phyloP scores from a whole-genome alignment of 2,888 invertebrate species.

The Drosophila affinis region DNA sequence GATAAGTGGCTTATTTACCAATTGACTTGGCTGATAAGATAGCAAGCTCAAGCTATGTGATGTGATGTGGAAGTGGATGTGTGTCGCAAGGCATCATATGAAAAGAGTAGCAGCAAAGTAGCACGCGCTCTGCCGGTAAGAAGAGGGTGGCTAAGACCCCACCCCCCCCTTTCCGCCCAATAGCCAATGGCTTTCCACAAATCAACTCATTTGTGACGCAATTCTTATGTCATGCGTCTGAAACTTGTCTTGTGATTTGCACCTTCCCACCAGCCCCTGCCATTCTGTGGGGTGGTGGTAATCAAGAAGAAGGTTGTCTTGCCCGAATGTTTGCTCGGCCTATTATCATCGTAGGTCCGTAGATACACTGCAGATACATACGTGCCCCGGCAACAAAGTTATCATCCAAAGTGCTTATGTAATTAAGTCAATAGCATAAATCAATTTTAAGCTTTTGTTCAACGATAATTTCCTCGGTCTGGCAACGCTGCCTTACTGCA shows the following conservation, averaged over 20 bases:
- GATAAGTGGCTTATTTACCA: slow-evolving; percentile 70
- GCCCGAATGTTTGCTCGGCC: slow-evolving; percentile 23
- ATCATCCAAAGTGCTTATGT: slow-evolving; percentile 27
- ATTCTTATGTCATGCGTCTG: slow-evolving; percentile 65
- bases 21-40: slow-evolving; percentile 65
- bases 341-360: slow-evolving; percentile 24
- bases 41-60: slow-evolving; percentile 28
- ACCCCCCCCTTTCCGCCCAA: slow-evolving; percentile 2
- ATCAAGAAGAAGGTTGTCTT: slow-evolving; percentile 2
- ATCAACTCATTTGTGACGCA: slow-evolving; percentile 49
- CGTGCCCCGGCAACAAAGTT: slow-evolving; percentile 3
- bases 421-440: slow-evolving; percentile 47
- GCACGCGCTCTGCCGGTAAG: slow-evolving; percentile 49
- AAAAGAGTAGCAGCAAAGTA: slow-evolving; percentile 23
- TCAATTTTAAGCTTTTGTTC: slow-evolving; percentile 34
- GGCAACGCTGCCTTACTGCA: slow-evolving; percentile 24
- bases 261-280: slow-evolving; percentile 3
- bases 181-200: slow-evolving; percentile 13
- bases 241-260: slow-evolving; percentile 63
- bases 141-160: neutral
- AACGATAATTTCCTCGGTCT: slow-evolving; percentile 19
- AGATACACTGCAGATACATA: neutral
- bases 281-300: slow-evolving; percentile 5
- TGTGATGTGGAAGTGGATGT: slow-evolving; percentile 1
- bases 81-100: slow-evolving; percentile 15